Evolutionary conservation across 2,888 invertebrate genomes (phyloP).

Genomic region (Heliconius ethilla): DNA sequence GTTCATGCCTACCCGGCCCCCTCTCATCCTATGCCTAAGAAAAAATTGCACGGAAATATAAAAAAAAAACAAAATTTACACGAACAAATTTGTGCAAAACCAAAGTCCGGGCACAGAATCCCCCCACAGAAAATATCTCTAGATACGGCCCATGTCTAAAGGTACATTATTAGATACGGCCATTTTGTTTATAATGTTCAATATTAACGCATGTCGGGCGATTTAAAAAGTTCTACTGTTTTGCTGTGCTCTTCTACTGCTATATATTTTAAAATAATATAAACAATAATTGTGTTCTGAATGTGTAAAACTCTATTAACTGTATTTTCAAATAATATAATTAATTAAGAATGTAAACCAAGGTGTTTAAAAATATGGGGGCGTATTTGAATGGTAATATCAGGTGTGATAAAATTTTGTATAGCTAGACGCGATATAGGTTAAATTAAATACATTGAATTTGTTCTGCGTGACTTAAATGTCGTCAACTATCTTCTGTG

Average conservation of each 20-base stretch:
- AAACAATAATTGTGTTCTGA: constrained; percentile 15
- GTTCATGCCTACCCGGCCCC: no score
- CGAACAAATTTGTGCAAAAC: no score
- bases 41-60: no score
- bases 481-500: constrained; percentile 1
- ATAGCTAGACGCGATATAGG: background rate
- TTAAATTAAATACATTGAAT: background rate
- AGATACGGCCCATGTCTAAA: no score
- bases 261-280: constrained; percentile 14
- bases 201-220: constrained; percentile 6
- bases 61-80: no score
- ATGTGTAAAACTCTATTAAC: constrained; percentile 3
- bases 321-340: constrained; percentile 8
- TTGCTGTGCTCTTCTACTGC: background rate
- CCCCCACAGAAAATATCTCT: no score
- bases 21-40: no score
- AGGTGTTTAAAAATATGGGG: background rate
- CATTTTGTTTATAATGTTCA: background rate
- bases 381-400: background rate
- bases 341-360: background rate
- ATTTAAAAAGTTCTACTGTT: background rate
- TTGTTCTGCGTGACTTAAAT: constrained; percentile 11
- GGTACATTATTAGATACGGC: background rate
- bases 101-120: no score
- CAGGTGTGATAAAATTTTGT: background rate